Base-by-base conservation (phyloP, 2,888 invertebrate genomes). In the Acanthosepion pharaonis region DNA sequence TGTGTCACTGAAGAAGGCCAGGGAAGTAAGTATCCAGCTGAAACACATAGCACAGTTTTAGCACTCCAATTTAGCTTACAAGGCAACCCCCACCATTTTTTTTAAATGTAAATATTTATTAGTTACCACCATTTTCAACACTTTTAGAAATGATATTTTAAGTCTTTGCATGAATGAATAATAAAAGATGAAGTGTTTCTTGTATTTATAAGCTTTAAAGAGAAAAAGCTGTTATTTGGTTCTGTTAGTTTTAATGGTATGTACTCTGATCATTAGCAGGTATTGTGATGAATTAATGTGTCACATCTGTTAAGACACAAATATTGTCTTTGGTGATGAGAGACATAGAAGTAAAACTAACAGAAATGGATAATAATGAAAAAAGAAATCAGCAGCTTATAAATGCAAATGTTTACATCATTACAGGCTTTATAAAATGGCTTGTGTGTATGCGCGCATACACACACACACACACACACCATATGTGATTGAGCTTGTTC, bases 11-110 rank as follows among this genome's bases (percentile, higher is more conserved):
- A 78, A 78, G 78, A 33, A n/a, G n/a, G 78, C 78, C 78, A 78
- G n/a, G n/a, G 78, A 78, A 78, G 78, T 78, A 78, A 78, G 78
- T 78, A 78, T 78, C 78, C 78, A 78, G n/a, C 78, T 78, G 78
- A 78, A n/a, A 78, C 78, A n/a, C n/a, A 15, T 15, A 33, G 78
- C 78, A 78, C 78, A 78, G 78, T n/a, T n/a, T n/a, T n/a, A 78
- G 78, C 78, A 78, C 78, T n/a, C 78, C 28, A 25, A 25, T 64
- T 64, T 64, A 64, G 64, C 64, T 64, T 64, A 28, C n/a, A 78
- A 78, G 78, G 78, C 78, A n/a, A 5, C 33, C 78, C n/a, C 33
- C n/a, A 33, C 33, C 9, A 5, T 15, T 25, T 28, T 25, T 78
- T 5, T 8, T 8, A 18, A 15, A 18, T 55, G 4, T 23, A 20